phyloP scores from a whole-genome alignment of 2,888 invertebrate species.

The Plagodis dolabraria region DNA sequence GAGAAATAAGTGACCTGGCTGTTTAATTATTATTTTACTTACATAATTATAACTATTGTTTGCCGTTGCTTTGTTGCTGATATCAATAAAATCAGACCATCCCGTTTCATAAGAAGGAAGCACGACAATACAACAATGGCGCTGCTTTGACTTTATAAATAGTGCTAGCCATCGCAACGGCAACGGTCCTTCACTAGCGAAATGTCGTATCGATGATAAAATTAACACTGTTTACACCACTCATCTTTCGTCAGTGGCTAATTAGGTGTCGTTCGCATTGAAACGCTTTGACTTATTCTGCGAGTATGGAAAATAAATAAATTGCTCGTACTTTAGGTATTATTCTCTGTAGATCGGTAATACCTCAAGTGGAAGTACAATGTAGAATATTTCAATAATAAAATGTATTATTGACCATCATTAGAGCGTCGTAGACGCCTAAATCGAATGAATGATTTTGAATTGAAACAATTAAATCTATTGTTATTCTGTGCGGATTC shows the following conservation, averaged over 20 bases:
- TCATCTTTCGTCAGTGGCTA: slow-evolving; percentile 12
- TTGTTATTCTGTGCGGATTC: too few species aligned
- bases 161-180: slow-evolving; percentile 57
- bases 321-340: too few species aligned
- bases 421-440: too few species aligned
- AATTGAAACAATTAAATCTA: too few species aligned
- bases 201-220: slow-evolving; percentile 17
- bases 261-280: slow-evolving; percentile 13
- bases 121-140: slow-evolving; percentile 79
- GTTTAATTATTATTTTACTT: too few species aligned
- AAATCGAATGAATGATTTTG: too few species aligned
- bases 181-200: slow-evolving; percentile 20
- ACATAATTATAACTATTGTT: slow-evolving; percentile 19
- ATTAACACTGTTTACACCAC: slow-evolving; percentile 18
- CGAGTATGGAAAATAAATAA: too few species aligned
- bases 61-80: slow-evolving; percentile 34
- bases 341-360: too few species aligned
- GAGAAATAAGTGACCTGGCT: too few species aligned
- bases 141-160: slow-evolving; percentile 79
- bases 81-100: slow-evolving; percentile 63
- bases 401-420: too few species aligned
- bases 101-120: slow-evolving; percentile 70
- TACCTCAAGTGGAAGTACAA: too few species aligned
- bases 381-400: too few species aligned
- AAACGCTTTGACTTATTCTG: slow-evolving; percentile 1